Evolutionary conservation across 1,140 invertebrate species (phyloP).

Genomic region (Popillia japonica): DNA sequence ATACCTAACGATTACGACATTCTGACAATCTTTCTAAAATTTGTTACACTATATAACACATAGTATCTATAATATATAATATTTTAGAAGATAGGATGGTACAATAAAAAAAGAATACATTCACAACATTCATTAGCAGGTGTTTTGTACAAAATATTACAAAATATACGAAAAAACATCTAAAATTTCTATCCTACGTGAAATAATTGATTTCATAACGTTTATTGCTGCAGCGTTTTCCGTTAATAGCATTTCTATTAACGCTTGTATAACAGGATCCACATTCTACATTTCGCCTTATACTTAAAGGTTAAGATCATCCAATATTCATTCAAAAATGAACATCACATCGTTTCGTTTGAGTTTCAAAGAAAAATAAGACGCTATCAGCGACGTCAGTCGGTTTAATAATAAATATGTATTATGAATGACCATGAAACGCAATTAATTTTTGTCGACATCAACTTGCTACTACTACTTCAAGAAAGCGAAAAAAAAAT

Average conservation of each 20-base stretch:
- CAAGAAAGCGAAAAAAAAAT: neutral
- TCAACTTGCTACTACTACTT: neutral
- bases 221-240: neutral
- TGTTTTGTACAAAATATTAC: neutral
- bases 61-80: too few relatives aligned
- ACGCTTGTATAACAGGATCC: neutral
- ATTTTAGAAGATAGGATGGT: too few relatives aligned
- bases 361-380: too few relatives aligned
- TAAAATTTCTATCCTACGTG: neutral
- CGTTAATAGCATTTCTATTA: conserved; percentile 13
- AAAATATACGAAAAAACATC: neutral
- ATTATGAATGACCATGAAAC: neutral
- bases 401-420: neutral
- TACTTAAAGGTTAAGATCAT: neutral
- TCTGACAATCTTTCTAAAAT: too few relatives aligned
- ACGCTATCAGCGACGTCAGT: neutral
- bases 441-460: neutral
- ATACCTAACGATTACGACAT: too few relatives aligned
- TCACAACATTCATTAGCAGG: too few relatives aligned
- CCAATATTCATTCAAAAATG: too few relatives aligned
- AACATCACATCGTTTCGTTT: too few relatives aligned
- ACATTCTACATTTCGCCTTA: neutral
- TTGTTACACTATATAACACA: too few relatives aligned
- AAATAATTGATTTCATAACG: neutral
- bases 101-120: too few relatives aligned